These are phyloP conservation scores for Apeira syringaria DNA, from an alignment of 2,888 invertebrate species.

Conservation along the genomic window DNA sequence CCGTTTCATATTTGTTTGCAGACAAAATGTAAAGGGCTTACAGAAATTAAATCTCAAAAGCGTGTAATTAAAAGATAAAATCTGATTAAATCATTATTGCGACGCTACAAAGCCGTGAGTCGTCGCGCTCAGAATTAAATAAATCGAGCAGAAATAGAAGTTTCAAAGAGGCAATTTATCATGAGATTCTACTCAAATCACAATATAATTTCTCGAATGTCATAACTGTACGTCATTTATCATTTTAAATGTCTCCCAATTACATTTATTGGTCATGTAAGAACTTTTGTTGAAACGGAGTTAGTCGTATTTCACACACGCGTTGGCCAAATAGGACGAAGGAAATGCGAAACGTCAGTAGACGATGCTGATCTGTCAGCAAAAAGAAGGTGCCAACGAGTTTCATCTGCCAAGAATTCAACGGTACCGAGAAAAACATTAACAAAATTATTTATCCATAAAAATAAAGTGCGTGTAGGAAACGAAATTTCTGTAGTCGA, in stretches of 20 bases:
- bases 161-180: slow-evolving; percentile 59
- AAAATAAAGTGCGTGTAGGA: slow-evolving; percentile 12
- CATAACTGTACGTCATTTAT: slow-evolving; percentile 56
- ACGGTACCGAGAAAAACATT: slow-evolving; percentile 23
- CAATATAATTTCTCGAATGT: slow-evolving; percentile 70
- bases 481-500: slow-evolving; percentile 3
- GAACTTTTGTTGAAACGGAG: slow-evolving; percentile 42
- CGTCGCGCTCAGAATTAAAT: slow-evolving; percentile 41
- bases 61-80: slow-evolving; percentile 35
- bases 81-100: slow-evolving; percentile 38
- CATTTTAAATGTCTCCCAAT: slow-evolving; percentile 66
- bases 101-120: slow-evolving; percentile 45
- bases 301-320: slow-evolving; percentile 29
- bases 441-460: slow-evolving; percentile 23
- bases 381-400: slow-evolving; percentile 33
- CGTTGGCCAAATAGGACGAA: slow-evolving; percentile 18
- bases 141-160: slow-evolving; percentile 53
- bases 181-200: slow-evolving; percentile 71
- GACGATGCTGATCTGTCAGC: slow-evolving; percentile 34
- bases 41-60: slow-evolving; percentile 28
- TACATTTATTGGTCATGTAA: slow-evolving; percentile 61
- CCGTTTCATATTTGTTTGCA: slow-evolving; percentile 20
- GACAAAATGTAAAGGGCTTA: slow-evolving; percentile 24
- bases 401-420: slow-evolving; percentile 31
- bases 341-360: slow-evolving; percentile 24